phyloP scores from a whole-genome alignment of 2,888 invertebrate species.

The Hemicrepidius hirtus region DNA sequence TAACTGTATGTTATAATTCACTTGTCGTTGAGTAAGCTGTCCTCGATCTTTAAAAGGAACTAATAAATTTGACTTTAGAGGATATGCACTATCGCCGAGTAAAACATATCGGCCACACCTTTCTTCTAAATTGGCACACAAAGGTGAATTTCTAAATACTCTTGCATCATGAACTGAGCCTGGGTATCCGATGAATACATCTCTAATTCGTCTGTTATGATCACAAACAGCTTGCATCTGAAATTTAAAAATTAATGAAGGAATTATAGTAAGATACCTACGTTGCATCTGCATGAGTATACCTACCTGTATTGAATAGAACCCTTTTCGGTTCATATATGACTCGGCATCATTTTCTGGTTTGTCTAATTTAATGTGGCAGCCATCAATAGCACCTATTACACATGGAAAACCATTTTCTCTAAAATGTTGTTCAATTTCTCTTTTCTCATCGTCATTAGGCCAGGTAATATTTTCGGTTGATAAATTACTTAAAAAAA shows the following conservation, averaged over 20 bases:
- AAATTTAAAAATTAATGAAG: not conserved
- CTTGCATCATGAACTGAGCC: too few species aligned
- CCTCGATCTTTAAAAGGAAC: constrained; percentile 43
- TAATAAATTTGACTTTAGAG: constrained; percentile 29
- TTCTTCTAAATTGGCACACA: not conserved
- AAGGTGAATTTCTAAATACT: constrained; percentile 19
- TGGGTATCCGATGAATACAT: constrained; percentile 36
- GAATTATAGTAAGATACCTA: not conserved
- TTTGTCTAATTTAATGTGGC: too few species aligned
- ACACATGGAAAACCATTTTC: not conserved
- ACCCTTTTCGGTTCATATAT: too few species aligned
- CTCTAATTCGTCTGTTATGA: constrained; percentile 24
- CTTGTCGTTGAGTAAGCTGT: constrained; percentile 33
- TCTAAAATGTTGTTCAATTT: too few species aligned
- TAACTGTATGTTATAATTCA: constrained; percentile 34
- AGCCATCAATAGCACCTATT: too few species aligned
- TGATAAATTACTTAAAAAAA: too few species aligned
- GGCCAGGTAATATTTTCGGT: constrained; percentile 8
- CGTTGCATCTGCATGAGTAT: not conserved
- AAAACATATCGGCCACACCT: constrained; percentile 32
- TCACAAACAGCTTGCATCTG: constrained; percentile 39
- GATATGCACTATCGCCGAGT: constrained; percentile 44
- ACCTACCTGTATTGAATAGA: too few species aligned
- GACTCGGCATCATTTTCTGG: too few species aligned
- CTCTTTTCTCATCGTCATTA: not conserved